These are phyloP conservation scores for Papilio machaon DNA, from an alignment of 1,140 invertebrate species.

Conservation along the genomic window DNA sequence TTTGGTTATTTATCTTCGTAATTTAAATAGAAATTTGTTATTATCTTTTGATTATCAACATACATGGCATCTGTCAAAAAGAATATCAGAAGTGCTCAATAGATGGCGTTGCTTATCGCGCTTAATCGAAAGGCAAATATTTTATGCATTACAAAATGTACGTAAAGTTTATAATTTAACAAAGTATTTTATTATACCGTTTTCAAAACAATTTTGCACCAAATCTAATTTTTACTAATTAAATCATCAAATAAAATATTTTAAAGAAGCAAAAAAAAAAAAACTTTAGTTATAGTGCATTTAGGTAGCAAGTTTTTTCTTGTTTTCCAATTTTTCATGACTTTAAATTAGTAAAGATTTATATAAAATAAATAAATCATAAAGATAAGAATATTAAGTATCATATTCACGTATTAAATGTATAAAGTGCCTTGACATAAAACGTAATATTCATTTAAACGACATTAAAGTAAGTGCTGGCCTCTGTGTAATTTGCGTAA, in stretches of 20 bases:
- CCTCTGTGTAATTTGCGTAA: slow-evolving; percentile 36
- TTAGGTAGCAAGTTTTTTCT: not conserved
- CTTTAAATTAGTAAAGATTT: not conserved
- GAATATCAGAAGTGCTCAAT: not conserved
- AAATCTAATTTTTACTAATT: too few relatives aligned
- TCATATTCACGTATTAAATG: slow-evolving; percentile 25
- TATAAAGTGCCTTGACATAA: slow-evolving; percentile 39
- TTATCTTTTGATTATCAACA: not conserved
- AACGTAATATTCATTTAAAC: slow-evolving; percentile 37
- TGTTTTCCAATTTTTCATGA: not conserved
- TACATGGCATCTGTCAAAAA: slow-evolving; percentile 32
- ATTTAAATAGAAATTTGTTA: not conserved
- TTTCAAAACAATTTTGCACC: not conserved
- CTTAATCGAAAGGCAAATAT: not conserved
- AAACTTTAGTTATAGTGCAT: too few relatives aligned
- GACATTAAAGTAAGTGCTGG: slow-evolving; percentile 28
- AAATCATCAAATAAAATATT: too few relatives aligned
- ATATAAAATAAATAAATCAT: slow-evolving; percentile 23
- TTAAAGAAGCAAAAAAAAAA: too few relatives aligned
- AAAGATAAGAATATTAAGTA: slow-evolving; percentile 18
- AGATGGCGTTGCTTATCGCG: slow-evolving; percentile 29
- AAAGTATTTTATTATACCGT: not conserved
- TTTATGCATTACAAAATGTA: not conserved
- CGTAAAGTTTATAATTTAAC: not conserved
- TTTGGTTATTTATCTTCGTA: not conserved